Evolutionary conservation across 2,888 invertebrate species (phyloP), one percentile per base, ranked within the genome.

Genomic region (Latheticus oryzae): DNA sequence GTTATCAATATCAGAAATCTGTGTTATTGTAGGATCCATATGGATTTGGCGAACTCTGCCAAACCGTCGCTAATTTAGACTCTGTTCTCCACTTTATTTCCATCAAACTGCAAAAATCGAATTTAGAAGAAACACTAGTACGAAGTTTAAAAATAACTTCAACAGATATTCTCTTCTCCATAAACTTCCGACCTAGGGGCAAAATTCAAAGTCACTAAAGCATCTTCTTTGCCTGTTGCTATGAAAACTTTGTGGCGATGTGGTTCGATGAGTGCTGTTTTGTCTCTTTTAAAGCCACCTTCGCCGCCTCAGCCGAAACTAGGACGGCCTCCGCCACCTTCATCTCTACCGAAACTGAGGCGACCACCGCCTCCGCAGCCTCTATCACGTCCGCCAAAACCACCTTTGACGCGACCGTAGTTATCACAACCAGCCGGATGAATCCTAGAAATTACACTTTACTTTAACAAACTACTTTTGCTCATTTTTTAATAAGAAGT

Each of bases 181-280:
- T 99, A 99, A 1, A 99, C 99, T 73, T 97, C 93, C 32, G 97
- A 96, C 4, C 99, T 99, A 19, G 95, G 92, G 1, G 95, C 97
- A 76, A 98, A 84, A 80, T 98, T 99, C 66, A 88, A 85, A 1
- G 99, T 99, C 3, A 97, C 95, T 50, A 99, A 79, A 0, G 95
- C 96, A 80, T 99, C 99, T 80, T 99, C 98, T 75, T 97, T 98
- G 3, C 99, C 98, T 74, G 96, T 86, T 0, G 97, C 95, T 73
- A 99, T 95, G 78, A 98, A 99, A 0, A 99, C 94, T 65, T 91
- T 87, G 74, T 98, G 97, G 76, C 92, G 91, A 85, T 99, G 99
- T 24, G 97, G 97, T 76, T 98, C 98, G 67, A 99, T 90, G 5
- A 96, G 85, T 33, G 97, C 96, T 72, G 91, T 92, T 76, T 89